A percentile compares a stretch with the other conserved stretches of the same genome.
Conservation (phyloP, 2,888 invertebrate species). For the Pardosa pseudoannulata region DNA sequence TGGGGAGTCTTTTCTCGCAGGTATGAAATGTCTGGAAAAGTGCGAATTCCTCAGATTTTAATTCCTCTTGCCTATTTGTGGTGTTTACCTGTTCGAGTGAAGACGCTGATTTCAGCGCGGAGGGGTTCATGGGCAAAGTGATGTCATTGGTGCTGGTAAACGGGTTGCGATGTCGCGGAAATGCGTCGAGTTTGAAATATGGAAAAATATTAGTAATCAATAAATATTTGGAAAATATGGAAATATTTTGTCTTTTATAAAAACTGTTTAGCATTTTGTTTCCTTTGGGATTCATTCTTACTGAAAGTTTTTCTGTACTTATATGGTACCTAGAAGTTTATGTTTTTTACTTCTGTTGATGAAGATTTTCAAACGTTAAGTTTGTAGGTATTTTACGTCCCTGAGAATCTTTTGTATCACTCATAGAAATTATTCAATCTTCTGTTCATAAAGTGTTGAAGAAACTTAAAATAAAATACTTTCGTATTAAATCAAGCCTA, state of each 20-base stretch:
- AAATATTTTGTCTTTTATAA: neutral
- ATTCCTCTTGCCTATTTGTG: neutral
- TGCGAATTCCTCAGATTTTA: neutral
- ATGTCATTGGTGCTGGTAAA: conserved; percentile 20
- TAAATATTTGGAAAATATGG: neutral
- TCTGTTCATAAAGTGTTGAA: too few species aligned
- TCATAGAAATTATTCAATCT: too few species aligned
- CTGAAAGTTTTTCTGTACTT: too few species aligned
- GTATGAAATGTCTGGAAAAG: neutral
- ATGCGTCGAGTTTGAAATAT: neutral
- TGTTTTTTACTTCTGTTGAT: too few species aligned
- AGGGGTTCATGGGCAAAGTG: conserved; percentile 50
- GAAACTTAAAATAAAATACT: too few species aligned
- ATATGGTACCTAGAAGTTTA: too few species aligned
- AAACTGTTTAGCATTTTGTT: too few species aligned
- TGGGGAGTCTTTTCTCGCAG: neutral
- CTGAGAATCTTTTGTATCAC: too few species aligned
- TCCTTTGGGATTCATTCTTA: too few species aligned
- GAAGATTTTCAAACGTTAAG: too few species aligned
- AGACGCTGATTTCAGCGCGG: neutral
- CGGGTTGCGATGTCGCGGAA: neutral
- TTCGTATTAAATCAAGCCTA: too few species aligned
- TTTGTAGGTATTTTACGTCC: too few species aligned
- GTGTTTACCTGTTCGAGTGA: neutral
- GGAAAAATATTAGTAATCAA: neutral